These are phyloP conservation scores for Caenorhabditis tropicalis DNA, from an alignment of 1,140 invertebrate genomes.

Conservation along the genomic window DNA sequence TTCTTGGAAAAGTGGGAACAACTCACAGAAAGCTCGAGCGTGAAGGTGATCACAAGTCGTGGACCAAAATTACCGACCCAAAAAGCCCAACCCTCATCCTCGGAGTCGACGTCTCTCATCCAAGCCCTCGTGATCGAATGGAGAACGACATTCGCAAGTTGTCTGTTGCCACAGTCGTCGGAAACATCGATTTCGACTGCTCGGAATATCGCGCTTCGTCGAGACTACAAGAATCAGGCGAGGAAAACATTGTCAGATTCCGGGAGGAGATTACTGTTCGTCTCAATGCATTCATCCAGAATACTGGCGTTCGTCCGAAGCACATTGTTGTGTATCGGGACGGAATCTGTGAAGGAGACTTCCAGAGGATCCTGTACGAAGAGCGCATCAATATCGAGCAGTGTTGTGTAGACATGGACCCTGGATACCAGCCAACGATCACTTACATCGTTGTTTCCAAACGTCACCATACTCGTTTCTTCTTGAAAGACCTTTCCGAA, in stretches of 20 bases:
- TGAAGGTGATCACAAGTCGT: not conserved
- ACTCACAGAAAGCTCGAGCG: not conserved
- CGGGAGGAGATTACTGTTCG: not conserved
- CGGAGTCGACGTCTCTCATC: conserved; percentile 27
- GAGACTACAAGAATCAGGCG: not conserved
- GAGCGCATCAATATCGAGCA: conserved; percentile 11
- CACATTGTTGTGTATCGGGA: conserved; percentile 48
- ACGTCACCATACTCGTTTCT: conserved; percentile 47
- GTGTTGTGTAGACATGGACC: not conserved
- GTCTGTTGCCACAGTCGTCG: conserved; percentile 42
- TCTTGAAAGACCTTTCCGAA: not conserved
- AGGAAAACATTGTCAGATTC: not conserved
- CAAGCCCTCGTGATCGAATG: not conserved
- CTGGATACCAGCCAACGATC: not conserved
- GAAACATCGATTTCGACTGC: conserved; percentile 37
- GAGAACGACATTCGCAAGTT: not conserved
- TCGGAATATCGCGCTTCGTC: not conserved
- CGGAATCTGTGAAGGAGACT: conserved; percentile 19
- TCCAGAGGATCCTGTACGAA: conserved; percentile 42
- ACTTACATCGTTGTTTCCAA: conserved; percentile 50
- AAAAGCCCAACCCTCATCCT: conserved; percentile 31
- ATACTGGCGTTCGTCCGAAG: not conserved
- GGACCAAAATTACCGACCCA: not conserved
- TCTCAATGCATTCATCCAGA: conserved; percentile 18
- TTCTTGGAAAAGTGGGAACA: conserved; percentile 27